Evolutionary conservation across 2,888 invertebrate species (phyloP).

Genomic region (Protodeltote pygarga): DNA sequence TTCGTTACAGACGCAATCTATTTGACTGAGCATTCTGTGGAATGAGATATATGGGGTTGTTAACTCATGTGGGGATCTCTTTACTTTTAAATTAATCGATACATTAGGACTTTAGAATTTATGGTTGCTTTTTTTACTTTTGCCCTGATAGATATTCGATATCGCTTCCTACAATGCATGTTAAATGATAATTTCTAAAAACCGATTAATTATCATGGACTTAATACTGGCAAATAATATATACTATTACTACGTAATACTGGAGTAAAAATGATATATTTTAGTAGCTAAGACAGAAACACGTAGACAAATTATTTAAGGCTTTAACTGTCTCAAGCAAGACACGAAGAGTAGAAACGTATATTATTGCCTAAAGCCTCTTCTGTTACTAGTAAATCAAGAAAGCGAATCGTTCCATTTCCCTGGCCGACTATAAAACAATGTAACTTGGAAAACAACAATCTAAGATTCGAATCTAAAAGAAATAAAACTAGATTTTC

Average conservation of each 20-base stretch:
- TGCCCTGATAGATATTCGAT: background rate
- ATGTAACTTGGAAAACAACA: slow-evolving; percentile 2
- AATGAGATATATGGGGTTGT: slow-evolving; percentile 22
- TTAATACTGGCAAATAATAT: too few relatives aligned
- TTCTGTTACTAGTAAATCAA: slow-evolving; percentile 41
- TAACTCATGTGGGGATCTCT: slow-evolving; percentile 5
- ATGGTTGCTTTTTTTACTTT: background rate
- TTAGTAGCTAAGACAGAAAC: background rate
- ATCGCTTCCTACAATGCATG: too few relatives aligned
- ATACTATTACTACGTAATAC: too few relatives aligned
- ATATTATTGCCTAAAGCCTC: slow-evolving; percentile 33
- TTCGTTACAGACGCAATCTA: slow-evolving; percentile 30
- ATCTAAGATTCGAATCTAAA: background rate
- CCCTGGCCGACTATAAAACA: slow-evolving; percentile 19
- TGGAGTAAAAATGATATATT: slow-evolving; percentile 2
- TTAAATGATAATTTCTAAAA: too few relatives aligned
- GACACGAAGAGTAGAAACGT: slow-evolving; percentile 13
- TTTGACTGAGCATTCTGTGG: slow-evolving; percentile 21
- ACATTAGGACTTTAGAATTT: background rate
- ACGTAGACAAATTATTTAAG: slow-evolving; percentile 1
- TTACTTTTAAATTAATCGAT: slow-evolving; percentile 13
- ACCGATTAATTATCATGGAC: too few relatives aligned
- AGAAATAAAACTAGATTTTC: background rate
- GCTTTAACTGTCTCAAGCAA: slow-evolving; percentile 10
- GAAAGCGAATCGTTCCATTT: slow-evolving; percentile 30